Percentiles rank a stretch among this genome's conserved stretches.
Evolutionary conservation across 2,797 vertebrate genomes (phyloP).

Genomic region (Pogonophryne albipinna): DNA sequence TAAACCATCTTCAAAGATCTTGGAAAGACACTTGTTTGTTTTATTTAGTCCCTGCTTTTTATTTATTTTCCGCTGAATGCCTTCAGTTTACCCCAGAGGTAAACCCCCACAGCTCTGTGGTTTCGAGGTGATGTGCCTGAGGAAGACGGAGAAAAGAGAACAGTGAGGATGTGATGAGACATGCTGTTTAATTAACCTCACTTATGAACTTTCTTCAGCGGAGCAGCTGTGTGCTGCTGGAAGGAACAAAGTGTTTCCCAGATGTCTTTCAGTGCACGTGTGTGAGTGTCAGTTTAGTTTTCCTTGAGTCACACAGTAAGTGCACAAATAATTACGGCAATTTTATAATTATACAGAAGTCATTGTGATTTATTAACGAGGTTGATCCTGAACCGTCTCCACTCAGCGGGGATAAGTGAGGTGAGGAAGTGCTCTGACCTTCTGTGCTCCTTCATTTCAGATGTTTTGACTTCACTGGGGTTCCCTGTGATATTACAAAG

Average conservation of each 20-base stretch:
- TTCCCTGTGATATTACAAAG: not conserved
- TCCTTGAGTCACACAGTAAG: slow-evolving; percentile 13
- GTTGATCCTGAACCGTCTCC: slow-evolving; percentile 4
- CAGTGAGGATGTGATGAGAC: slow-evolving; percentile 58
- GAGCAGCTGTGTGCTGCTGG: slow-evolving; percentile 61
- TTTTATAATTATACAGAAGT: slow-evolving; percentile 24
- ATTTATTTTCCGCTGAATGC: not conserved
- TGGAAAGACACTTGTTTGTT: not conserved
- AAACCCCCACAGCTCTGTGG: slow-evolving; percentile 10
- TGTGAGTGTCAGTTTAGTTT: slow-evolving; percentile 13
- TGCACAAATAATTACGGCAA: slow-evolving; percentile 18
- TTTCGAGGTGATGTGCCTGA: slow-evolving; percentile 13
- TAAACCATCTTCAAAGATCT: slow-evolving; percentile 89
- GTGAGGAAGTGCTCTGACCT: slow-evolving; percentile 33
- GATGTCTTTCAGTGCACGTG: slow-evolving; percentile 38
- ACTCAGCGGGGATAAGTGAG: slow-evolving; percentile 7
- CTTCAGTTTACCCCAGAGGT: slow-evolving; percentile 11
- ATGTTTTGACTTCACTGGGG: slow-evolving; percentile 9
- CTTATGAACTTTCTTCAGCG: slow-evolving; percentile 65
- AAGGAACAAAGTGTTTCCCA: slow-evolving; percentile 50
- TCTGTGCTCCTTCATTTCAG: slow-evolving; percentile 12
- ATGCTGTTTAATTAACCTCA: slow-evolving; percentile 78
- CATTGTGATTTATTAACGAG: slow-evolving; percentile 43
- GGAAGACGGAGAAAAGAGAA: slow-evolving; percentile 25
- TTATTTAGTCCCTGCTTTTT: slow-evolving; percentile 3